Base-by-base conservation (phyloP, 1,140 invertebrate genomes). In the Brachionus sp. region DNA sequence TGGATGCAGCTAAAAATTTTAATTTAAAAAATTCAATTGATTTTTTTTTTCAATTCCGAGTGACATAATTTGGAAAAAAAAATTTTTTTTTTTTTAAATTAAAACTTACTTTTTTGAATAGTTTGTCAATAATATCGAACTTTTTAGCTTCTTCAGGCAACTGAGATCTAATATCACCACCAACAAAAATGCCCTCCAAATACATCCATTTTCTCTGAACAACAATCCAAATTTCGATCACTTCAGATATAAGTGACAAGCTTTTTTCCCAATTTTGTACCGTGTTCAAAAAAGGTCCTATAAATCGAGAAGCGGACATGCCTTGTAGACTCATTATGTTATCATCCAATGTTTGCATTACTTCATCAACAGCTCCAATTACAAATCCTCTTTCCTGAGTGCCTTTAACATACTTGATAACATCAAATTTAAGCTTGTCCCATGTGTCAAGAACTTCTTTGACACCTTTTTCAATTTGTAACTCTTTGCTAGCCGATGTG, bases 121-220 rank as follows among this genome's bases (percentile, higher is more conserved):
- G 87, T 86, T 91, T 93, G 86, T 96, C 94, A 86, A 96, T 93
- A 84, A 93, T 91, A 87, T 95, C 94, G 89, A 97, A 97, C 87
- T 94, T 94, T 86, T 92, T 92, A 0, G 94, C 93, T 87, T 95
- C 94, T 16, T 95, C 93, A 0, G 94, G 94, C 70, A 96, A 87
- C 86, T 96, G 94, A 0, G 91, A 86, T 75, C 94, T 90, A 82
- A 96, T 95, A 86, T 96, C 94, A 12, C 93, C 93, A 1, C 93
- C 93, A 5, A 95, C 92, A 86, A 96, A 96, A 62, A 96, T 95
- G 25, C 94, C 94, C 87, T 95, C 95, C 80, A 96, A 89, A 86
- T 95, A 95, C 83, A 96, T 90, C 95, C 95, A 96, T 87, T 94
- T 95, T 84, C 92, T 90, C 86, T 96, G 95, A 3, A 94, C 92